Evolutionary conservation across 1,140 invertebrate species (phyloP), one percentile per base, ranked within the genome.

Genomic region (Eurosta solidaginis): DNA sequence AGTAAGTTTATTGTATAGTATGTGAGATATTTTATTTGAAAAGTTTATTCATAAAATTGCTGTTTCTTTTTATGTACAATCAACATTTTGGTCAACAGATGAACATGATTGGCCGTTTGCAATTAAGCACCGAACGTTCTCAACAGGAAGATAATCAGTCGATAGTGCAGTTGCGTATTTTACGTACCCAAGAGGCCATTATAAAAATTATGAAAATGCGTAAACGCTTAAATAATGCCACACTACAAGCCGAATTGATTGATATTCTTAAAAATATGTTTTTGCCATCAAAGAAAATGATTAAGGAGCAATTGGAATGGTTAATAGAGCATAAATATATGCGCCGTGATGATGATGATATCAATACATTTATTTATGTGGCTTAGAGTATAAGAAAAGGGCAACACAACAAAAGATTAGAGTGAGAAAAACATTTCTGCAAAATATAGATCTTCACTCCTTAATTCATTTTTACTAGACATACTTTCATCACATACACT

Each of bases 201-300:
- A 98, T 99, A 79, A 99, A 99, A 89, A 99, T 99, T 77, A 91
- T 99, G 87, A 99, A 99, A 88, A 99, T 98, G 96, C 91, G 98
- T 76, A 99, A 99, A 88, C 92, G 92, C 50, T 96, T 98, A 73
- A 94, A 93, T 20, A 98, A 98, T 88, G 95, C 95, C 63, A 95
- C 98, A 80, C 89, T 99, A 59, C 97, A 99, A 88, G 96, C 96
- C 47, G 98, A 99, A 91, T 90, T 99, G 47, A 94, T 99, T 7
- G 97, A 99, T 89, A 98, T 99, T 88, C 90, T 99, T 74, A 99
- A 98, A 89, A 98, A 99, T 88, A 98, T 99, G 97, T 99, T 99
- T 90, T 89, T 99, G 82, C 98, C 98, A 40, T 97, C 96, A 79
- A 98, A 98, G 89, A 99, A 99, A 89, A 96, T 99, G 93, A 99